Evolutionary conservation across 2,888 invertebrate genomes (phyloP).

Genomic region (Carterocephalus palaemon): DNA sequence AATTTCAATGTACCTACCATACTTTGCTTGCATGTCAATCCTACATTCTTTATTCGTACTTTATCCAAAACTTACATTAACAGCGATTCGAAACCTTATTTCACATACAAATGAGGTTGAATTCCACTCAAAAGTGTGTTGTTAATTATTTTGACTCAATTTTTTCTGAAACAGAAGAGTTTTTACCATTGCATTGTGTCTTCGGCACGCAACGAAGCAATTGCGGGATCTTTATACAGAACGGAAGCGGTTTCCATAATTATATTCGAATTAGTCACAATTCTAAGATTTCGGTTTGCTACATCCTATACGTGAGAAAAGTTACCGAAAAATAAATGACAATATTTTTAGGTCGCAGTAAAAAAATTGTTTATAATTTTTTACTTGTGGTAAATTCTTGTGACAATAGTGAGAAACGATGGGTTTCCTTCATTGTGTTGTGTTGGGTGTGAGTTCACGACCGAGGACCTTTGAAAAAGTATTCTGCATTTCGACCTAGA

Average conservation of each 20-base stretch:
- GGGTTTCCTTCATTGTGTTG: constrained; percentile 13
- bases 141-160: constrained; percentile 11
- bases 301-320: constrained; percentile 26
- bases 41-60: constrained; percentile 14
- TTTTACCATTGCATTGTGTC: constrained; percentile 57
- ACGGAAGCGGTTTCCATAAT: constrained; percentile 65
- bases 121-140: constrained; percentile 1
- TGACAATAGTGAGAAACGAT: constrained; percentile 20
- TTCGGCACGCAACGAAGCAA: constrained; percentile 64
- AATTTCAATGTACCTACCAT: constrained; percentile 16
- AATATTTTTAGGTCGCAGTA: constrained; percentile 13
- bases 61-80: background rate
- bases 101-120: background rate
- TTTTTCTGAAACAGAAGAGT: too few species aligned
- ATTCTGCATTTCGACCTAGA: too few species aligned
- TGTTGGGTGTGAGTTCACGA: constrained; percentile 10
- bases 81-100: background rate
- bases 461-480: constrained; percentile 2
- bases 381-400: constrained; percentile 10
- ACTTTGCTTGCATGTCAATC: constrained; percentile 15
- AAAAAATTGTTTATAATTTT: constrained; percentile 15
- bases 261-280: constrained; percentile 72
- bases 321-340: constrained; percentile 19
- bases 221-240: constrained; percentile 64
- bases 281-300: constrained; percentile 46